Evolutionary conservation across 2,888 invertebrate species (phyloP), one percentile per base, ranked within the genome.

Genomic region (Cheilosia pagana): DNA sequence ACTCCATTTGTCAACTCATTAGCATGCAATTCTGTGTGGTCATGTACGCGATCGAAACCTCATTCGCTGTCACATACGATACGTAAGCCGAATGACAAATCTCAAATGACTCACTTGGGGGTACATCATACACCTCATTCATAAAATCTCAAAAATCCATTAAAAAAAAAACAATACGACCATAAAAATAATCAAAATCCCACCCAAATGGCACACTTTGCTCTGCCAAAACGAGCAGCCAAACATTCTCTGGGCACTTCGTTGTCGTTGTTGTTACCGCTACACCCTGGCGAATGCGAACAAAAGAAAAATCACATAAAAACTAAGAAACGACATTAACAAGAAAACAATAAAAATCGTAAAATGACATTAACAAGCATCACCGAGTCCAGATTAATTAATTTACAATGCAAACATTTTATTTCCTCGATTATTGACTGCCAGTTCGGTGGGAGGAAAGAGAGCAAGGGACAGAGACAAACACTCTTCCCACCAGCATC

Each of bases 331-430:
- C 63, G 83, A 85, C 86, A 81, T 68, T 74, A 77, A 86, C 76
- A 81, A 81, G 68, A 86, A 76, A 77, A 86, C 81, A 86, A 81
- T 81, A 86, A 86, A 81, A 81, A 86, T 77, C 81, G 86, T 77
- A 81, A 86, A 86, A 81, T 86, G 86, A 86, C 86, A 86, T 86
- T 77, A 86, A 86, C 86, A 86, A 86, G 86, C 81, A 86, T 86
- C 86, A 77, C 86, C 57, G 72, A 72, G 72, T 86, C 81, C 62
- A 86, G 81, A 86, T 86, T 86, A 86, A 86, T 86, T 86, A 86
- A 86, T 86, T 86, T 86, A 86, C 81, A 86, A 86, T 77, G 81
- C 81, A 81, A 86, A 81, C 86, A 81, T 86, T 81, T 81, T 86
- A 81, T 86, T 81, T 76, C 65, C 76, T 81, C 77, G 72, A 77